Conservation (phyloP, 1,140 invertebrate genomes). For the Rhagoletis pomonella region DNA sequence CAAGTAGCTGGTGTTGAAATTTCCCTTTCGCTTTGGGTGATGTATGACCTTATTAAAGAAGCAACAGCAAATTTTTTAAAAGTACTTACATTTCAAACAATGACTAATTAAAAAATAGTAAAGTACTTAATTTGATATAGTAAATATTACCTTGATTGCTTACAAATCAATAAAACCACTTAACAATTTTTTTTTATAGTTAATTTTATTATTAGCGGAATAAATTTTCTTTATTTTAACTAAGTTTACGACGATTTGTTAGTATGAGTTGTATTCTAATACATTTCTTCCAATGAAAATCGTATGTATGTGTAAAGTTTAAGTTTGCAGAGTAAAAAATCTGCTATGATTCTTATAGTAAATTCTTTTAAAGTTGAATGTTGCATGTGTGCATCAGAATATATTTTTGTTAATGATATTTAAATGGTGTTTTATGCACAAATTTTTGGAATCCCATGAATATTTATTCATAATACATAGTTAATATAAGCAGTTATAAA, state of each 20-base stretch:
- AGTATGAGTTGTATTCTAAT: slow-evolving; percentile 14
- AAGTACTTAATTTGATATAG: no score
- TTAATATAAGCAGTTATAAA: no score
- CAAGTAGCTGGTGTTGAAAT: no score
- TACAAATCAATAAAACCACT: not conserved
- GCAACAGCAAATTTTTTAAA: no score
- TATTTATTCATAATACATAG: not conserved
- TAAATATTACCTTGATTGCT: no score
- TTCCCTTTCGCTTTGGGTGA: no score
- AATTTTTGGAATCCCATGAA: not conserved
- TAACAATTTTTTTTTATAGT: not conserved
- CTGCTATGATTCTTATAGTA: not conserved
- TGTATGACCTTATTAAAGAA: no score
- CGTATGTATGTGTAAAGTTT: not conserved
- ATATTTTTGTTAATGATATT: not conserved
- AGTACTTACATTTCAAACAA: no score
- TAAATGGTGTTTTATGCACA: not conserved
- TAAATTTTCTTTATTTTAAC: not conserved
- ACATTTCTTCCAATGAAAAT: slow-evolving; percentile 3
- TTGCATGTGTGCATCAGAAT: slow-evolving; percentile 4
- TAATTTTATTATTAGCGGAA: slow-evolving; percentile 30
- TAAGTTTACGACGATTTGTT: slow-evolving; percentile 1
- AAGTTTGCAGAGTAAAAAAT: not conserved
- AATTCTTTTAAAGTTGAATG: not conserved
- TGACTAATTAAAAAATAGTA: no score